Base-by-base conservation (phyloP, 2,113 vertebrate genomes). In the Calidris pugnax region DNA sequence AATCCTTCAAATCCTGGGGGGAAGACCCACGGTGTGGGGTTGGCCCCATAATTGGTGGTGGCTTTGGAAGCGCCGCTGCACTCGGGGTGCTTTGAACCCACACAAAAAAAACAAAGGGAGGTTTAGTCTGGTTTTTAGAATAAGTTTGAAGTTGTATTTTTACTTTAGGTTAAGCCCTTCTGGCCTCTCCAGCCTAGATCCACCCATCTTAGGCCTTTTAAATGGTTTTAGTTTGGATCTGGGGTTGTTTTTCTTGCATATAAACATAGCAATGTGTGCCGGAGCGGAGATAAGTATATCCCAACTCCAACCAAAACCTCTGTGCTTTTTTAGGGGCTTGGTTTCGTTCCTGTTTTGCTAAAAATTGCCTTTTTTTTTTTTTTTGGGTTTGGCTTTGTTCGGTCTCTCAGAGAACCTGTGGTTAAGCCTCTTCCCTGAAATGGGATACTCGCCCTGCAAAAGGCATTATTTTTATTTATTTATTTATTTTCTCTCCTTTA, bases 21-120 rank as follows among this genome's bases (percentile, higher is more conserved):
- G 43, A 41, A 30, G 37, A 8, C 1, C 19, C 2, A 9, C 1
- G 4, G 72, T 7, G 1, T 5, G 1, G 48, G 23, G 48, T 32
- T 4, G 5, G 41, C 17, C 56, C 4, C 4, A 39, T 53, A 19
- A n/a, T 35, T 5, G 19, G 45, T 6, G 33, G 30, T 22, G 60
- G 35, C 3, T 59, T 32, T 67, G 82, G 67, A 39, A 59, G 50
- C 5, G 15, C 45, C 5, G 45, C 77, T 20, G 37, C 22, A 1
- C 51, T 21, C 10, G 43, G 5, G 10, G 8, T 9, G 13, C 1
- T 12, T 20, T 11, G 45, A 24, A 47, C 24, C 37, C 10, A 0
- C 1, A 22, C 41, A 26, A 26, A n/a, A 22, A 39, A 39, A 26
- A n/a, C 19, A 39, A 39, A 11, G 28, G 53, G 19, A 39, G 56